Evolutionary conservation across 1,140 invertebrate genomes (phyloP).

Genomic region (Oreohelix idahoensis): DNA sequence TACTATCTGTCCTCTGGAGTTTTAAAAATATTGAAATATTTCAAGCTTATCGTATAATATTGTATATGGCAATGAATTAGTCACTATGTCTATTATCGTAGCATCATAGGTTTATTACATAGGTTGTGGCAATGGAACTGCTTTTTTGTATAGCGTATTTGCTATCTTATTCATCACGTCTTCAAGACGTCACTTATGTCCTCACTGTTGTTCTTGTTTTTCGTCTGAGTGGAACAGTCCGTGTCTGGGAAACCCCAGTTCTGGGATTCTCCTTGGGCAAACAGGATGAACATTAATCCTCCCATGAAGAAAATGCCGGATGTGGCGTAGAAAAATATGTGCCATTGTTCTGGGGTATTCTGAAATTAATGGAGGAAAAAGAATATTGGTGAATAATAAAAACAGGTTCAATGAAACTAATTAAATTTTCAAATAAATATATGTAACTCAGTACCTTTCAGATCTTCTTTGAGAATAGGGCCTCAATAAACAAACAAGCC

Average conservation of each 20-base stretch:
- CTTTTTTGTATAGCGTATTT: no score
- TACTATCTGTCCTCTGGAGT: no score
- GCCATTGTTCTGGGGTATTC: slow-evolving; percentile 86
- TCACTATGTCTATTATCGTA: no score
- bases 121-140: no score
- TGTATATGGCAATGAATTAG: no score
- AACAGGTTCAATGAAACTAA: neutral
- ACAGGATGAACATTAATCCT: slow-evolving; percentile 81
- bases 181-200: no score
- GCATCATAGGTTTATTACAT: no score
- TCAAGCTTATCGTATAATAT: no score
- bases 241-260: slow-evolving; percentile 76
- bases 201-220: no score
- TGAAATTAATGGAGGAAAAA: slow-evolving; percentile 73
- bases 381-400: neutral
- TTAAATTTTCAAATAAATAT: neutral
- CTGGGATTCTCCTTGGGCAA: slow-evolving; percentile 87
- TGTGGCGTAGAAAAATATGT: slow-evolving; percentile 82
- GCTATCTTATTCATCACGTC: no score
- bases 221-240: neutral
- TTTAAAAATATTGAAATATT: no score
- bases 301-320: slow-evolving; percentile 80
- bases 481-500: neutral
- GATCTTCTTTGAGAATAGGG: neutral
- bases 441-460: neutral